These are phyloP conservation scores for Caranx melampygus DNA, from an alignment of 2,113 vertebrate genomes.

Conservation along the genomic window DNA sequence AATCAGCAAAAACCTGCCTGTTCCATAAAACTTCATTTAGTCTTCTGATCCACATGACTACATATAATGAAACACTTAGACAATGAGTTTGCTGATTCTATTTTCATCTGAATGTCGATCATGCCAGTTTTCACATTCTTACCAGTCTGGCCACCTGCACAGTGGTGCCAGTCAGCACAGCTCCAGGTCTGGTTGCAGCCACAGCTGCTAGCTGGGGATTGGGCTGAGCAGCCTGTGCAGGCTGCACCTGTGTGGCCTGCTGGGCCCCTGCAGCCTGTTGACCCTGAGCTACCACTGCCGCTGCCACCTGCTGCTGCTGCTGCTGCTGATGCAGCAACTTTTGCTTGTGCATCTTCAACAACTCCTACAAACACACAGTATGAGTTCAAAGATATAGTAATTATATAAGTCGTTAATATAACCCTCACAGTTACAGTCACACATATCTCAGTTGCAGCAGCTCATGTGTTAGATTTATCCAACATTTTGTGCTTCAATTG, in stretches of 20 bases:
- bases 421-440: neutral
- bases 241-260: conserved; percentile 85
- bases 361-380: conserved; percentile 81
- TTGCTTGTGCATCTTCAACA: conserved; percentile 85
- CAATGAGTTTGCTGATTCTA: neutral
- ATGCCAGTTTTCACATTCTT: conserved; percentile 65
- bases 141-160: conserved; percentile 94
- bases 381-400: neutral
- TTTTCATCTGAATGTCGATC: neutral
- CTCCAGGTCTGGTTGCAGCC: conserved; percentile 87
- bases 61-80: neutral
- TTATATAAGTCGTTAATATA: neutral
- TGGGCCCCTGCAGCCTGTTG: conserved; percentile 85
- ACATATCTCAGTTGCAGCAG: neutral
- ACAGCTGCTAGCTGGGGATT: conserved; percentile 91
- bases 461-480: neutral
- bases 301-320: conserved; percentile 80
- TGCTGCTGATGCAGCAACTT: conserved; percentile 77
- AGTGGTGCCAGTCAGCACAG: conserved; percentile 88
- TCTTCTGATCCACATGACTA: neutral
- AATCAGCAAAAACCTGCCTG: neutral
- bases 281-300: conserved; percentile 83
- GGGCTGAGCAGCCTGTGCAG: conserved; percentile 86
- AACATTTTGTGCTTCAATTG: neutral
- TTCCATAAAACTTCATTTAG: neutral